Conservation (phyloP, 2,888 invertebrate genomes). For the Willowsia nigromaculata region DNA sequence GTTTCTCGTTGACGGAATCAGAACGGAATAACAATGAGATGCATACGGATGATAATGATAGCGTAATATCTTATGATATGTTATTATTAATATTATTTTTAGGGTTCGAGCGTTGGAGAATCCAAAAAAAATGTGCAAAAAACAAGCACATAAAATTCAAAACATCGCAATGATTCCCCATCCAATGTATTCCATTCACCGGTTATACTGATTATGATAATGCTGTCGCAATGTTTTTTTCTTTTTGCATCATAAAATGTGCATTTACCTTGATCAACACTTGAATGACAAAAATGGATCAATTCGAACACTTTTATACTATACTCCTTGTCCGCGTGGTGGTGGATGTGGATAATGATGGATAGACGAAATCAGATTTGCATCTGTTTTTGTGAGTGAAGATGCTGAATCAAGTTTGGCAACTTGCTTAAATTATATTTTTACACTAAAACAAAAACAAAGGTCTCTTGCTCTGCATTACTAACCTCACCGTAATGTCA, state of each 20-base stretch:
- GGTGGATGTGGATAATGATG: constrained; percentile 20
- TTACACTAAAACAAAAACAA: constrained; percentile 54
- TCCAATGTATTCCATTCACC: background rate
- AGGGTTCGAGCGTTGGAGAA: background rate
- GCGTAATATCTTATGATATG: background rate
- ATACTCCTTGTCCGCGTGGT: constrained; percentile 33
- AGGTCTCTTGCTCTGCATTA: constrained; percentile 45
- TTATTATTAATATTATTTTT: background rate
- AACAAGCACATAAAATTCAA: background rate
- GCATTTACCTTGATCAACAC: constrained; percentile 63
- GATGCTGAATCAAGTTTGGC: constrained; percentile 70
- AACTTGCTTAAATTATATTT: constrained; percentile 60
- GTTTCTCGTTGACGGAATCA: constrained; percentile 17
- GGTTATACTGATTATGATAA: constrained; percentile 14
- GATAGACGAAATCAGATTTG: constrained; percentile 46
- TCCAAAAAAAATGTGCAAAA: background rate
- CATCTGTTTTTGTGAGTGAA: constrained; percentile 52
- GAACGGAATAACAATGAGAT: constrained; percentile 14
- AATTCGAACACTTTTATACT: constrained; percentile 17
- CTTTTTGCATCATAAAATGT: constrained; percentile 41
- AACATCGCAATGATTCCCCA: background rate
- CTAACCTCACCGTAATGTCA: constrained; percentile 18
- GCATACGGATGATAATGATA: background rate
- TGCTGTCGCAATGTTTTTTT: constrained; percentile 57
- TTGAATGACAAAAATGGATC: constrained; percentile 71